Percentiles rank a stretch among this genome's conserved stretches.
Conservation (phyloP, 1,140 invertebrate species). For the Cotesia chilonis region DNA sequence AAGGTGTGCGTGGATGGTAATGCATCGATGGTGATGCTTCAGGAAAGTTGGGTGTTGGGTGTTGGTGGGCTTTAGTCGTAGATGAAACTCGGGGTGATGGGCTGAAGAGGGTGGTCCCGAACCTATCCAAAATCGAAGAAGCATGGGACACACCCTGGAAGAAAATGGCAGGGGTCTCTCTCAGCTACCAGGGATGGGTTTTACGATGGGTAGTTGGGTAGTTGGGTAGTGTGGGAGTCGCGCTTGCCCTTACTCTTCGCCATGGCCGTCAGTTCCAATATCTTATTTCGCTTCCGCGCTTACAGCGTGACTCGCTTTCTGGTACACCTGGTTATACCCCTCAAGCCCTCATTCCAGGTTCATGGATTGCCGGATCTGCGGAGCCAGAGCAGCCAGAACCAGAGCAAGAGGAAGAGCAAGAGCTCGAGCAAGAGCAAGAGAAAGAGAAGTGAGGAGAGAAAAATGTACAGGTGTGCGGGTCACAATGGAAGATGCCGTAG, state of each 20-base stretch:
- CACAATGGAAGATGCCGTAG: constrained; percentile 48
- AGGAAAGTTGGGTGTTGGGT: constrained; percentile 22
- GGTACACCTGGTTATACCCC: constrained; percentile 1
- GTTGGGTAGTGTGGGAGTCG: constrained; percentile 3
- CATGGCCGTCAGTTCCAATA: constrained; percentile 46
- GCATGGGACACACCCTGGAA: constrained; percentile 60
- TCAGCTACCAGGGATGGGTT: constrained; percentile 25
- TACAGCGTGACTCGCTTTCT: constrained; percentile 23
- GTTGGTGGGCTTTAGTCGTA: constrained; percentile 12
- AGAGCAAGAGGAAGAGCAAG: constrained; percentile 12
- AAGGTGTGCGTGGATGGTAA: constrained; percentile 28
- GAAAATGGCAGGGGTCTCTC: constrained; percentile 52
- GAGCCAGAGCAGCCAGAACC: constrained; percentile 35
- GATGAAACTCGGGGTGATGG: constrained; percentile 4
- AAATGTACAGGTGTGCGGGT: constrained; percentile 35
- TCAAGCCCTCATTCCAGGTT: constrained; percentile 21
- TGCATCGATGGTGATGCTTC: constrained; percentile 30
- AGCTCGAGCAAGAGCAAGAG: constrained; percentile 31
- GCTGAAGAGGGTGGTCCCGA: constrained; percentile 46
- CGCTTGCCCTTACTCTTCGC: constrained; percentile 24
- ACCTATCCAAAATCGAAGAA: constrained; percentile 63
- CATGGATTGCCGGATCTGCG: constrained; percentile 21
- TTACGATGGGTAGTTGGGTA: background rate
- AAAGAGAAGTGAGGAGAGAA: constrained; percentile 27
- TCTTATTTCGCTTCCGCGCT: constrained; percentile 56